These are phyloP conservation scores for Gymnogyps californianus DNA, from an alignment of 2,113 vertebrate species.

Conservation along the genomic window DNA sequence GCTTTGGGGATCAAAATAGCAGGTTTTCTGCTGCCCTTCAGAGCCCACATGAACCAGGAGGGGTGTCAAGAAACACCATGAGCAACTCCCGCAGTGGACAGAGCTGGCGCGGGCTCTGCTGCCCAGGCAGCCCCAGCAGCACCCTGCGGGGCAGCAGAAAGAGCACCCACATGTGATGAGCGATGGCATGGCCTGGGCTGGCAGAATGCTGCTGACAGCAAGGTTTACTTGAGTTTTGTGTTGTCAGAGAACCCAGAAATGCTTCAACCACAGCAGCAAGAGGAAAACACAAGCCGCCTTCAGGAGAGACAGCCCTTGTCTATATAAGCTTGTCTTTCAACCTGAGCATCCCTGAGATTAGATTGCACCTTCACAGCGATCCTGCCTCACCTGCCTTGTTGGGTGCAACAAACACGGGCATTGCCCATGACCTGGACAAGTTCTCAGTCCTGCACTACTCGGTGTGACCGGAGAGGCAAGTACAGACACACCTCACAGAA, in stretches of 20 bases:
- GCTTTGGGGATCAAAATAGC: neutral
- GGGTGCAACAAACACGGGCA: neutral
- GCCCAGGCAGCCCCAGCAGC: neutral
- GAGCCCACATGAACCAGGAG: neutral
- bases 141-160: neutral
- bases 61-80: neutral
- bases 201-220: neutral
- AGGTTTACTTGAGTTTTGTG: too few species aligned
- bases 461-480: neutral
- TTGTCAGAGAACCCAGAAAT: neutral
- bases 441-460: neutral
- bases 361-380: neutral
- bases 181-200: neutral
- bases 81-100: neutral
- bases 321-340: neutral
- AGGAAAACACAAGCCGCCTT: neutral
- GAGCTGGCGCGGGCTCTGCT: neutral
- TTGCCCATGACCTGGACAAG: neutral
- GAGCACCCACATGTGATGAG: neutral
- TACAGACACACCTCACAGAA: neutral
- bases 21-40: neutral
- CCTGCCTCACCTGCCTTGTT: neutral
- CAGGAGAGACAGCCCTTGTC: rapidly evolving
- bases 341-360: neutral
- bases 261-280: neutral